Base-by-base conservation (phyloP, 2,888 invertebrate genomes). In the Chironomus tentans region DNA sequence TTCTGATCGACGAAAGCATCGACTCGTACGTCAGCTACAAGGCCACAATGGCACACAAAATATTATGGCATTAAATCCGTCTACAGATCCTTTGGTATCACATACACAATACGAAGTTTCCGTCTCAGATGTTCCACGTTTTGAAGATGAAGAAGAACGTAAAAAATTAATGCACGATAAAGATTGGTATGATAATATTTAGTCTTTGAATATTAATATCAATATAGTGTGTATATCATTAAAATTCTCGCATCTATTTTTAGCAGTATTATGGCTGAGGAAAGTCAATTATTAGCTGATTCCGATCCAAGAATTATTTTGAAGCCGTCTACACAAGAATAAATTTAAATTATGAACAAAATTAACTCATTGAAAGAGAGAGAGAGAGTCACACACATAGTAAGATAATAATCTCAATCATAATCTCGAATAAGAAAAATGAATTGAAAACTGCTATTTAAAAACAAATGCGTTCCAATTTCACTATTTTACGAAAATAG, bases 131-230 rank as follows among this genome's bases (percentile, higher is more conserved):
- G 88, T 91, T 79, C 90, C 91, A 68, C 87, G 88, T 13, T 87
- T 88, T 75, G 90, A 85, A 84, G 91, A 86, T 73, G 82, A 82
- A 75, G 86, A 86, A 78, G 91, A 92, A 81, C 89, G 90, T 81
- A 87, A 91, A 81, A 91, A 91, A 82, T 86, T 92, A 80, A 91
- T 92, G 91, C 85, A 91, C 80, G 89, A 88, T 82, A 91, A 91
- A 83, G 91, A 91, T 80, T 89, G 89, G 91, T 91, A 82, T 38
- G 10, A 24, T 47, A n/a, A 61, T 22, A 65, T 22, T 56, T 47
- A 56, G 38, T 47, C 15, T 7, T 56, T 68, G 5, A n/a, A 72
- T 70, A 21, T 47, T 13, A 18, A 68, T 18, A 18, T 68, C 21
- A n/a, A 80, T 80, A 80, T 79, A 79, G 38, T 7, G 10, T 38